Base-by-base conservation (phyloP, 2,797 vertebrate genomes). In the Orientallactaga sibirica region DNA sequence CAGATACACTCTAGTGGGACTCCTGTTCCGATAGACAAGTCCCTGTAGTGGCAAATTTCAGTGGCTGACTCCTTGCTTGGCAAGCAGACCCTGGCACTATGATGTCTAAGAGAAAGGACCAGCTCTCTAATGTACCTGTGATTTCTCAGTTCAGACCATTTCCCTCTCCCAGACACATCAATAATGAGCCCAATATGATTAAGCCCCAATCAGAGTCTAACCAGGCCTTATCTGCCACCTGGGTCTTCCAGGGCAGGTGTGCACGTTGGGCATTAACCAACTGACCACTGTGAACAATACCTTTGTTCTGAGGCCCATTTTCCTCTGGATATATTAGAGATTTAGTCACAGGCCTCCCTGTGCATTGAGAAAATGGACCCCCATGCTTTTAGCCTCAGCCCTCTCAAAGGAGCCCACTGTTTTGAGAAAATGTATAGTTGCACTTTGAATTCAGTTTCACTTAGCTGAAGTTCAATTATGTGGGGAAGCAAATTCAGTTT, bases 361-460 rank as follows among this genome's bases (percentile, higher is more conserved):
- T 77, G 92, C 91, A 95, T 84, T 95, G 93, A 97, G 95, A 97
- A 92, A 97, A 93, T 91, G 92, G 95, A 96, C 93, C 94, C 77
- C 95, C 66, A 48, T 93, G 95, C 83, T 78, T 94, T 92, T 77
- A 89, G 91, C 89, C 78, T 95, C 87, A 25, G 64, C 64, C 86
- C 33, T 96, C 78, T 97, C 92, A 97, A 97, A 95, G 84, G 48
- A 93, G 75, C 81, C 89, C 64, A 96, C 95, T 96, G 93, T 95
- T 97, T 75, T 61, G 91, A 93, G 93, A 93, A 92, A 96, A 96
- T 95, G 93, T 73, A 86, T 91, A 93, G 94, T 95, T 93, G 94
- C 68, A 93, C 87, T 89, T 71, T 37, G 37, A 91, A 95, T 92
- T 89, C 84, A 83, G 86, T 58, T 58, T 73, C 87, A 92, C 61